These are phyloP conservation scores for Orchesella flavescens DNA, from an alignment of 2,888 invertebrate species.

Conservation along the genomic window DNA sequence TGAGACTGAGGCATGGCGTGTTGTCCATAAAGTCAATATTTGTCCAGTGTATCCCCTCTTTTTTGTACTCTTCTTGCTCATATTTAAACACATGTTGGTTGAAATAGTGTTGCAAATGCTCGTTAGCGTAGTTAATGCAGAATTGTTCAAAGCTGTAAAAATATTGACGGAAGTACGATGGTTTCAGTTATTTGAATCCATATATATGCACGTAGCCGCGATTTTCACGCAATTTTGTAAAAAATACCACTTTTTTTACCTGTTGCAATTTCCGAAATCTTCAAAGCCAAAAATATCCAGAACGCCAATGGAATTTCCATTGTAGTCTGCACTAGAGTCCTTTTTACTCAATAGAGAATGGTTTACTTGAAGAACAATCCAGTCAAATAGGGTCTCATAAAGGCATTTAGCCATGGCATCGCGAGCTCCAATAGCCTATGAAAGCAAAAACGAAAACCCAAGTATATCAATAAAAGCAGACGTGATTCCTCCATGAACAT, in stretches of 20 bases:
- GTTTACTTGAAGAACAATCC: conserved; percentile 97
- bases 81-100: conserved; percentile 99
- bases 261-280: conserved; percentile 88
- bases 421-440: conserved; percentile 88
- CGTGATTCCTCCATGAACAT: background rate
- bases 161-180: conserved; percentile 41
- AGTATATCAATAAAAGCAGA: background rate
- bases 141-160: conserved; percentile 90
- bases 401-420: conserved; percentile 98
- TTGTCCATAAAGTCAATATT: conserved; percentile 90
- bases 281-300: conserved; percentile 98
- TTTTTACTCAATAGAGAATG: conserved; percentile 94
- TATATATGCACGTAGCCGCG: too few species aligned
- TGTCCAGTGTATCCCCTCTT: conserved; percentile 95
- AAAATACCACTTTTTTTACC: conserved; percentile 70
- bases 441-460: conserved; percentile 43
- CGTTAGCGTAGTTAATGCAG: conserved; percentile 98
- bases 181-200: conserved; percentile 12
- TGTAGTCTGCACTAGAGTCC: conserved; percentile 86
- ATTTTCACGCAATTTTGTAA: background rate
- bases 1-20: conserved; percentile 92
- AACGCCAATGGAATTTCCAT: conserved; percentile 95
- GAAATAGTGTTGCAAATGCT: conserved; percentile 97
- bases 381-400: conserved; percentile 96
- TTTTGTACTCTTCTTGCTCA: conserved; percentile 95